Base-by-base conservation (phyloP, 2,113 vertebrate species). In the Campylorhamphus procurvoides region DNA sequence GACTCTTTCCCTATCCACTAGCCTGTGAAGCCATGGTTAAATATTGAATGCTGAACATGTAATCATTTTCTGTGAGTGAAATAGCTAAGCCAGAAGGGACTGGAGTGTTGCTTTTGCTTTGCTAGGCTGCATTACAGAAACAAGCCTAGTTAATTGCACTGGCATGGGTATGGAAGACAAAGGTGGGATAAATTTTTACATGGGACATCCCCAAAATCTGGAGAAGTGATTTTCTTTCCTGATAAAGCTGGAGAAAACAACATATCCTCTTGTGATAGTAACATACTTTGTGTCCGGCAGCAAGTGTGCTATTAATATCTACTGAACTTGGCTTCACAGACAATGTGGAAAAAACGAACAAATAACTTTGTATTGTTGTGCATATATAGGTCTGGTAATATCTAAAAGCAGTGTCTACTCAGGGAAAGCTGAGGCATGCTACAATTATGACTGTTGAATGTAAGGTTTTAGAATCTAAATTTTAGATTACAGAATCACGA, bases 21-120 rank as follows among this genome's bases (percentile, higher is more conserved):
- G 46, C 31, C 59, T 88, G 52, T 92, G 92, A 94, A 93, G 42
- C 84, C 55, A 42, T 84, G 72, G 72, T 88, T 83, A 94, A 88
- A 90, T 92, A 94, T 55, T 90, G 75, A 95, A 90, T 81, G 53
- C 25, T 74, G 90, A 96, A 71, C 75, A 59, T 55, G 24, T 84
- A 90, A 80, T 93, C 46, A 83, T 90, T 85, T 91, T 84, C 66
- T 84, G 29, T 53, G 62, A 85, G 67, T 59, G 55, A 94, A 92
- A 88, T 39, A 77, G 23, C n/a, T 76, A 49, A 58, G 14, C 25
- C n/a, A 92, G 59, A 68, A 82, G 53, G 58, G 69, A 44, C 28
- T 79, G 17, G 8, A 23, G 4, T 46, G 23, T 49, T 90, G 17
- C 11, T 93, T 42, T 88, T 64, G 6, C 49, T 84, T 79, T 25